phyloP scores from a whole-genome alignment of 2,888 invertebrate species.

The Torymus aiolomorphi region DNA sequence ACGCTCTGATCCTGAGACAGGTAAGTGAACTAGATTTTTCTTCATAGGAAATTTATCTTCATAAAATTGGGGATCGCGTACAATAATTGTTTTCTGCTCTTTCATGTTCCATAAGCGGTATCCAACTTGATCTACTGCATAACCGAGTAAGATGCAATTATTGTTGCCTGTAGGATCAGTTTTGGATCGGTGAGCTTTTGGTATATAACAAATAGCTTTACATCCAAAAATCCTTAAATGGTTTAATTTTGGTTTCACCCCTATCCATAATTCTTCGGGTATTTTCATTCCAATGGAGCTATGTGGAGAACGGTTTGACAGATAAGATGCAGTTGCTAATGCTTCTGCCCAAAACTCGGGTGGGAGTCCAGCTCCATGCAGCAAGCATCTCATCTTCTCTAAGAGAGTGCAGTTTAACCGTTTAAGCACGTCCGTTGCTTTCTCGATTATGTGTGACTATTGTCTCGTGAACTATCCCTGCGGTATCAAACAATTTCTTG shows the following conservation, averaged over 20 bases:
- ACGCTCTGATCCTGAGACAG: neutral
- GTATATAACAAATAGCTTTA: neutral
- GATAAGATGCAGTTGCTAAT: neutral
- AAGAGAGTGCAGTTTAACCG: neutral
- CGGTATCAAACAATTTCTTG: neutral
- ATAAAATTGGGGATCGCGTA: neutral
- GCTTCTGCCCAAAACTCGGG: conserved; percentile 3
- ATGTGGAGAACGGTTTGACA: neutral
- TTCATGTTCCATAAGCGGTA: neutral
- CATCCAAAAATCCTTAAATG: neutral
- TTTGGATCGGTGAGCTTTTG: neutral
- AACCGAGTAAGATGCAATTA: neutral
- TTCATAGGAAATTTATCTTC: neutral
- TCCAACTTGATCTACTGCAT: neutral
- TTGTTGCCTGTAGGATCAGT: conserved; percentile 1
- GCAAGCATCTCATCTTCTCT: neutral
- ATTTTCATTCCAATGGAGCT: neutral
- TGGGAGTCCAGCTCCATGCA: conserved; percentile 11
- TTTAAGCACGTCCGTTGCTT: conserved; percentile 3
- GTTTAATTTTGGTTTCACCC: neutral
- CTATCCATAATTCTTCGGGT: conserved; percentile 3
- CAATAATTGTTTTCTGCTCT: too few species aligned
- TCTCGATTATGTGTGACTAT: neutral
- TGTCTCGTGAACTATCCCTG: neutral
- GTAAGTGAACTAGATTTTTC: neutral